Conservation (phyloP, 2,113 vertebrate species). For the Crotalus tigris region DNA sequence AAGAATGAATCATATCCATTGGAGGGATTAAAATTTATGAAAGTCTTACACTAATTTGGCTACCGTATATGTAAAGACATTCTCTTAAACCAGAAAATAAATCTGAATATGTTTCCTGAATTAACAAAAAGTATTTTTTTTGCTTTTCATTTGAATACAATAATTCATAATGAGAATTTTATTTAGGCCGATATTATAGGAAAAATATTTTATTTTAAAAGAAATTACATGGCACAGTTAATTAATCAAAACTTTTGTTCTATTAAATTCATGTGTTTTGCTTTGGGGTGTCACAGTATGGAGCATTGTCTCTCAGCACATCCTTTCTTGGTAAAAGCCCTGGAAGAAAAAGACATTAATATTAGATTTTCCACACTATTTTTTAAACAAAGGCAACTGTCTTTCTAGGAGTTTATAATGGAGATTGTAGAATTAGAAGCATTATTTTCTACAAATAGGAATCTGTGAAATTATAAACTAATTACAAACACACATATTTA, state of each 20-base stretch:
- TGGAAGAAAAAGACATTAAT: constrained; percentile 26
- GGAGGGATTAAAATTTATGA: background rate
- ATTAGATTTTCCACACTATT: background rate
- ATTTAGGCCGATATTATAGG: background rate
- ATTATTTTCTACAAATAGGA: background rate
- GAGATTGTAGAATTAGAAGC: background rate
- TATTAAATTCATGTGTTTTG: constrained; percentile 47
- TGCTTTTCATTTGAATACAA: background rate
- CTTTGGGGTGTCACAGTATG: constrained; percentile 55
- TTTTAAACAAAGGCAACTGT: background rate
- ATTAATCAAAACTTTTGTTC: background rate
- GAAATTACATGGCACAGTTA: background rate
- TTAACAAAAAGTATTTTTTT: background rate
- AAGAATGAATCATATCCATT: constrained; percentile 5
- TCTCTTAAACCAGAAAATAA: background rate
- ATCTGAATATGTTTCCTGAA: background rate
- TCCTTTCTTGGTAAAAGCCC: constrained; percentile 65
- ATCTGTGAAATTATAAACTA: background rate
- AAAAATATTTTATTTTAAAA: background rate
- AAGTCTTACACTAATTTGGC: background rate
- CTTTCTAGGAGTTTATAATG: background rate
- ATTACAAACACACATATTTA: background rate
- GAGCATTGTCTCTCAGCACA: constrained; percentile 62
- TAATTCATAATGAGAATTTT: background rate
- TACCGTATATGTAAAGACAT: background rate